Percentiles rank a stretch among this genome's conserved stretches.
These are phyloP conservation scores for Oreochromis grahami DNA, from an alignment of 2,797 vertebrate species.

Conservation along the genomic window DNA sequence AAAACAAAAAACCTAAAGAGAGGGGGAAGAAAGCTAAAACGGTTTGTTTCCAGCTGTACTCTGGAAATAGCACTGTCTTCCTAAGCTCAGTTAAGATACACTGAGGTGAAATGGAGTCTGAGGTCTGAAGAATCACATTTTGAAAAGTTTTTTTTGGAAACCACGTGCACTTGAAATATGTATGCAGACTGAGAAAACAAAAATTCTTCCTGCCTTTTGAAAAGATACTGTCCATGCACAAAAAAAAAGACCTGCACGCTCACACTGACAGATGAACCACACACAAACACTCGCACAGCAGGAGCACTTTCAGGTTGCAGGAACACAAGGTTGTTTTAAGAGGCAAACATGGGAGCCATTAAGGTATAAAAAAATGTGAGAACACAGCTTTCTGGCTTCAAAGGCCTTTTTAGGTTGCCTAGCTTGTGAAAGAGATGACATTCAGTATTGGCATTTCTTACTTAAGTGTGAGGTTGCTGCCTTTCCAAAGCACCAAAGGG, in stretches of 20 bases:
- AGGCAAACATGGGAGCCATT: slow-evolving; percentile 54
- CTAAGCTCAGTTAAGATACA: background rate
- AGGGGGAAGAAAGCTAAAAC: background rate
- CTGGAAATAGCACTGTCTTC: background rate
- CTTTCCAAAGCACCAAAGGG: background rate
- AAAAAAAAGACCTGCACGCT: background rate
- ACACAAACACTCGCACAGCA: slow-evolving; percentile 15
- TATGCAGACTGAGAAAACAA: background rate
- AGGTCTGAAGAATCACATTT: background rate
- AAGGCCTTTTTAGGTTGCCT: background rate
- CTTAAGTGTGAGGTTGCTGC: background rate
- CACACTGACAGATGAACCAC: background rate
- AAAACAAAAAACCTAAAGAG: background rate
- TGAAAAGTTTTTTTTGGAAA: background rate
- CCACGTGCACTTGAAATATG: background rate
- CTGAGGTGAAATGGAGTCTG: background rate
- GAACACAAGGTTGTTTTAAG: slow-evolving; percentile 34
- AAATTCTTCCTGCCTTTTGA: background rate
- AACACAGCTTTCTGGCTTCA: slow-evolving; percentile 9
- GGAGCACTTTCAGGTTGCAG: slow-evolving; percentile 27
- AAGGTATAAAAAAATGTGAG: slow-evolving; percentile 16
- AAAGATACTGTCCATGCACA: background rate
- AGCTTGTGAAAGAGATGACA: background rate
- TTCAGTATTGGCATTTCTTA: background rate
- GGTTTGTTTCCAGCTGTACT: background rate